Evolutionary conservation across 1,140 invertebrate genomes (phyloP).

Genomic region (Dolichoris vasculosae): DNA sequence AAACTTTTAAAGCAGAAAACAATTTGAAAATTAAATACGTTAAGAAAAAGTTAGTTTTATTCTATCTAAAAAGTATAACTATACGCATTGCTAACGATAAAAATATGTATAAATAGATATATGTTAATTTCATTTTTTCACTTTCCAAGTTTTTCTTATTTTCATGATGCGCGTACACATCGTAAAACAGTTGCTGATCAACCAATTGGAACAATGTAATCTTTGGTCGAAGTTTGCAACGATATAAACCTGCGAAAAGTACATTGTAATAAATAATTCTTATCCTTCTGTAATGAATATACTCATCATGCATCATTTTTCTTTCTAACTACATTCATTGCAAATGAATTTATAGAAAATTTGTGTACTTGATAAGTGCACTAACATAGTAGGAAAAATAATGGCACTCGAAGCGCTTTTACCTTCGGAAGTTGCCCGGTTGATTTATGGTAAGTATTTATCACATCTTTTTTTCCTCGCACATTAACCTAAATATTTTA

Average conservation of each 20-base stretch:
- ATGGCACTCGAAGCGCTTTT: slow-evolving; percentile 44
- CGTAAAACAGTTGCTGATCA: not conserved
- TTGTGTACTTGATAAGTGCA: not conserved
- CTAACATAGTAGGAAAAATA: not conserved
- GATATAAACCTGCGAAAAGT: slow-evolving; percentile 22
- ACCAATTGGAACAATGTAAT: not conserved
- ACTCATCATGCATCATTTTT: not conserved
- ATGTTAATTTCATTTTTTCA: not conserved
- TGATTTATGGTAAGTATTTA: slow-evolving; percentile 46
- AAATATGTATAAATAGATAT: too few relatives aligned
- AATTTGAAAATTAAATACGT: too few relatives aligned
- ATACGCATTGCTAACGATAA: too few relatives aligned
- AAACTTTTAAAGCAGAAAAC: too few relatives aligned
- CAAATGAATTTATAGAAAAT: not conserved
- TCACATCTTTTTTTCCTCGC: not conserved
- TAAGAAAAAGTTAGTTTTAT: too few relatives aligned
- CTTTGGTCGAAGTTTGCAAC: not conserved
- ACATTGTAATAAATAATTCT: not conserved
- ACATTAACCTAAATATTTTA: slow-evolving; percentile 17
- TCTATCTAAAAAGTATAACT: too few relatives aligned
- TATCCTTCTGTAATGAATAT: not conserved
- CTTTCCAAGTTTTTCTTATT: not conserved
- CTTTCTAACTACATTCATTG: not conserved
- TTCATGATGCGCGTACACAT: not conserved
- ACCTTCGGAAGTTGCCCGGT: slow-evolving; percentile 42